These are phyloP conservation scores for Lepidotrigona ventralis DNA, from an alignment of 1,140 invertebrate genomes.

Conservation along the genomic window DNA sequence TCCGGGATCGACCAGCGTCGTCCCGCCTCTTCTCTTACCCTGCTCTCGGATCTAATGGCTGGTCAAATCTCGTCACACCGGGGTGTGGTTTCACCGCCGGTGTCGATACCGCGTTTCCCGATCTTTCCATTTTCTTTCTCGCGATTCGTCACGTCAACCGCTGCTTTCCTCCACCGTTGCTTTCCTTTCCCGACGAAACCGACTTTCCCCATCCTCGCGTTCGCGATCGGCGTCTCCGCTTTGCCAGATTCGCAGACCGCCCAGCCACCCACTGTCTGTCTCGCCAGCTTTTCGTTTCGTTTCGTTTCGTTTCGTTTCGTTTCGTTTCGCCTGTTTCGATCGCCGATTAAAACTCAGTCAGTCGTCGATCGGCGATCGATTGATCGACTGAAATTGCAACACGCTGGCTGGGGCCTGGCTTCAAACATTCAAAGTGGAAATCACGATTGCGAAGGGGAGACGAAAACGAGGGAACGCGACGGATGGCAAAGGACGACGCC, in stretches of 20 bases:
- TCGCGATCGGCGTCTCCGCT: neutral
- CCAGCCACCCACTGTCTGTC: too few relatives aligned
- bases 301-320: too few relatives aligned
- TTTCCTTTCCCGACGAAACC: neutral
- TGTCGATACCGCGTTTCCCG: constrained; percentile 43
- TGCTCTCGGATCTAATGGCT: constrained; percentile 59
- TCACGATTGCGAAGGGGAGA: neutral
- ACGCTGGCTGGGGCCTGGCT: too few relatives aligned
- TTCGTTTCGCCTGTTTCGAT: neutral
- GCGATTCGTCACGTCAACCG: neutral
- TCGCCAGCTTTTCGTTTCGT: too few relatives aligned
- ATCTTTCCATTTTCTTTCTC: neutral
- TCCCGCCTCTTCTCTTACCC: constrained; percentile 70
- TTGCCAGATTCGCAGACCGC: too few relatives aligned
- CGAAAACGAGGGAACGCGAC: neutral
- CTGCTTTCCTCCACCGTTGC: neutral
- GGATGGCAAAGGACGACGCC: too few relatives aligned
- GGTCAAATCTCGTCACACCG: constrained; percentile 53
- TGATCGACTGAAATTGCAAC: neutral
- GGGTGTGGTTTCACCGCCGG: constrained; percentile 73
- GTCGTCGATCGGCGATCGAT: neutral
- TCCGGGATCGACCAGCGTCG: constrained; percentile 58
- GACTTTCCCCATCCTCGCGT: neutral
- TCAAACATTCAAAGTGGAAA: neutral
- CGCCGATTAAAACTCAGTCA: neutral